phyloP scores from a whole-genome alignment of 2,113 vertebrate genomes.

The Pelodiscus sinensis region DNA sequence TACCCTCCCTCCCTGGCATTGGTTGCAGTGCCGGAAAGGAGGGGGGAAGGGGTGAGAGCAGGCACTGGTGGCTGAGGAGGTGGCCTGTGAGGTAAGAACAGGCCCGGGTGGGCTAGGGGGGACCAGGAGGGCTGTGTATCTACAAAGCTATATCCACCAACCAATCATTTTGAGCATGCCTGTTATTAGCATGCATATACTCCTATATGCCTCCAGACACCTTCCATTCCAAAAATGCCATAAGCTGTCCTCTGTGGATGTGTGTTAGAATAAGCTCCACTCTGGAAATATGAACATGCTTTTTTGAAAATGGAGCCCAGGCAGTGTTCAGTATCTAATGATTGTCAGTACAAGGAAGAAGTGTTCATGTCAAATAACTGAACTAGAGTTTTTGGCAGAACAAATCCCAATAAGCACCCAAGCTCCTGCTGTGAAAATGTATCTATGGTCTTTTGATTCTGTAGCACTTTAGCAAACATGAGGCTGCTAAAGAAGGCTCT shows the following conservation, averaged over 20 bases:
- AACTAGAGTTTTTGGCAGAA: not conserved
- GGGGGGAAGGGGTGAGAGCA: too few species aligned
- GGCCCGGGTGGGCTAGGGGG: too few species aligned
- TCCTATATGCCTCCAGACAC: not conserved
- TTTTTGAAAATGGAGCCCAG: not conserved
- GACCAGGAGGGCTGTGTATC: not conserved
- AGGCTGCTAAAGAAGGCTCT: not conserved
- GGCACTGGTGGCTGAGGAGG: too few species aligned
- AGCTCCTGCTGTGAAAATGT: not conserved
- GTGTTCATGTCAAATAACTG: not conserved
- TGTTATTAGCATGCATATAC: not conserved
- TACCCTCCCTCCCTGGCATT: too few species aligned
- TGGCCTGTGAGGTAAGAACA: too few species aligned
- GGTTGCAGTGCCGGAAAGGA: too few species aligned
- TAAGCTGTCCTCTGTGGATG: not conserved
- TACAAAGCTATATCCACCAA: not conserved
- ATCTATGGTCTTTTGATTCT: not conserved
- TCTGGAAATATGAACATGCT: not conserved
- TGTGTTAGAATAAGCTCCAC: not conserved
- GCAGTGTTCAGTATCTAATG: not conserved
- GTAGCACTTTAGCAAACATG: not conserved
- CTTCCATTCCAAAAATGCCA: not conserved
- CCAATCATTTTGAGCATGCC: not conserved
- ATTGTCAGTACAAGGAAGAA: not conserved
- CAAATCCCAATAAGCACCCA: not conserved